Conservation (phyloP, 2,113 vertebrate species). For the Bufo bufo region DNA sequence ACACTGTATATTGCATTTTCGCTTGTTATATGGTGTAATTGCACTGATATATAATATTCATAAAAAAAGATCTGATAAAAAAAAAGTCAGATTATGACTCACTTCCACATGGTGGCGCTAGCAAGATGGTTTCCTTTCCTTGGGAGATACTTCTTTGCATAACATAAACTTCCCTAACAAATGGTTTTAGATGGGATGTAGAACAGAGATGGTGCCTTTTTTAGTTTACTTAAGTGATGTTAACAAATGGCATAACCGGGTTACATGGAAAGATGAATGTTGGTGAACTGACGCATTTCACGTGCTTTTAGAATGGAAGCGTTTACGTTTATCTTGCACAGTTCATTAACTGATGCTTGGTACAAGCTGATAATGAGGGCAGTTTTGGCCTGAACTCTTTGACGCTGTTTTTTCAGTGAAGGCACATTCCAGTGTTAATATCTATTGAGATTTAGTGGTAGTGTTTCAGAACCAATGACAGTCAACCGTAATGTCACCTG, state of each 20-base stretch:
- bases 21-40: too few relatives aligned
- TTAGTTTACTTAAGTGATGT: constrained; percentile 39
- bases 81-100: too few relatives aligned
- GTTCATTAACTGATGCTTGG: background rate
- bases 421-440: constrained; percentile 45
- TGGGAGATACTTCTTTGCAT: too few relatives aligned
- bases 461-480: background rate
- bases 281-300: background rate
- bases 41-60: too few relatives aligned
- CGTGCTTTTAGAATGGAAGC: constrained; percentile 31
- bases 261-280: constrained; percentile 43
- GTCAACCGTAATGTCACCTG: background rate
- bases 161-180: background rate
- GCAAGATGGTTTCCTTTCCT: too few relatives aligned
- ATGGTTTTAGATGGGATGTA: background rate
- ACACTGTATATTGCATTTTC: too few relatives aligned
- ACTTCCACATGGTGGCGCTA: too few relatives aligned
- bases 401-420: background rate
- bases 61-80: too few relatives aligned
- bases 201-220: constrained; percentile 38
- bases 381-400: background rate
- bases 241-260: constrained; percentile 34
- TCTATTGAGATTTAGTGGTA: constrained; percentile 18
- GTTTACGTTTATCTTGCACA: constrained; percentile 27
- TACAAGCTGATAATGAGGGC: constrained; percentile 23